phyloP scores from a whole-genome alignment of 2,888 invertebrate genomes.

The Chloromyia formosa region DNA sequence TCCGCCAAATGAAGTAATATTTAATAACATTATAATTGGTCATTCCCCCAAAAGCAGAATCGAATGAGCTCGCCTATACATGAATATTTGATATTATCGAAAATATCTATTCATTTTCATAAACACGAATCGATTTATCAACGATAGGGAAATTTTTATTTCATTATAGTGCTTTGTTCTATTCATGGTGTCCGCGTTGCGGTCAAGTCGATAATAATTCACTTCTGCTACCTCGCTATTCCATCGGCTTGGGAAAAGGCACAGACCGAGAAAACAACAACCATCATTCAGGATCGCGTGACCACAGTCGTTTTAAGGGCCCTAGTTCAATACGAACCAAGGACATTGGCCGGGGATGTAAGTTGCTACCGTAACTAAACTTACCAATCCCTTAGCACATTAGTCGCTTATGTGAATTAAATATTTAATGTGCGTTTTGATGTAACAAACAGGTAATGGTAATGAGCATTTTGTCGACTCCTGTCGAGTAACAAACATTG shows the following conservation, averaged over 20 bases:
- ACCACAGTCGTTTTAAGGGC: neutral
- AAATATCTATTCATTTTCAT: constrained; percentile 8
- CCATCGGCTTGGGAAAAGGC: neutral
- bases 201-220: constrained; percentile 32
- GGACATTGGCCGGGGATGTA: neutral
- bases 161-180: neutral
- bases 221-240: constrained; percentile 3
- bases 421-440: constrained; percentile 38
- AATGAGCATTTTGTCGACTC: constrained; percentile 28
- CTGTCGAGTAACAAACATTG: constrained; percentile 1
- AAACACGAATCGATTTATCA: constrained; percentile 15
- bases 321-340: neutral
- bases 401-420: neutral
- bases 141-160: neutral
- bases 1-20: neutral
- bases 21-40: constrained; percentile 7
- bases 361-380: neutral
- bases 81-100: neutral
- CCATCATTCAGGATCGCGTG: constrained; percentile 23
- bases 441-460: constrained; percentile 35
- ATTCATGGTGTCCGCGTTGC: constrained; percentile 7
- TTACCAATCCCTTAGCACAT: too few species aligned
- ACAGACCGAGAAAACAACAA: constrained; percentile 16
- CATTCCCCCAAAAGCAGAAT: neutral
- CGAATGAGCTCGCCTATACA: neutral